Percentiles rank a stretch among this genome's conserved stretches.
Evolutionary conservation across 2,113 vertebrate species (phyloP).

Genomic region (Argyrosomus japonicus): DNA sequence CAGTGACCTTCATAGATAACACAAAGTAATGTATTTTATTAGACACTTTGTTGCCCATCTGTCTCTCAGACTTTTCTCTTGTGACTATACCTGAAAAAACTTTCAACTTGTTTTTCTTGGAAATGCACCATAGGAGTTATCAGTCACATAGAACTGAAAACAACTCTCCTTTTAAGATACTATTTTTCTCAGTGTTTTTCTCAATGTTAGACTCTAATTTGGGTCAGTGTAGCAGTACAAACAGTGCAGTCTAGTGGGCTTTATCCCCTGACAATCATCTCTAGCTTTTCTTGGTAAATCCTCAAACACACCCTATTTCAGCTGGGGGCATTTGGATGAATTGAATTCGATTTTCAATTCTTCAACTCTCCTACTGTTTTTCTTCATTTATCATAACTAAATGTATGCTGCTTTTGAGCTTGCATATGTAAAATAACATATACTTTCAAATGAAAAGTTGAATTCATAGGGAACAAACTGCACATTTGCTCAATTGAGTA

Average conservation of each 20-base stretch:
- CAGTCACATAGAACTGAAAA: not conserved
- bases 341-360: not conserved
- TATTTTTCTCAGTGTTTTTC: not conserved
- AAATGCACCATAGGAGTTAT: constrained; percentile 3
- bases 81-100: not conserved
- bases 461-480: too few species aligned
- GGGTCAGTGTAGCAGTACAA: not conserved
- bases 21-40: not conserved
- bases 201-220: not conserved
- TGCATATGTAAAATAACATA: not conserved
- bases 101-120: not conserved
- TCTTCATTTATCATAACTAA: not conserved
- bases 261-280: not conserved
- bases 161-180: not conserved
- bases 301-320: not conserved
- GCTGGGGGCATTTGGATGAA: not conserved
- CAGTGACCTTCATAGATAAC: constrained; percentile 25
- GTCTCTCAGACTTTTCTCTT: constrained; percentile 7
- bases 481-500: too few species aligned
- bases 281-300: not conserved
- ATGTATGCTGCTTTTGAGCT: not conserved
- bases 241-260: not conserved
- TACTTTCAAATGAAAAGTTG: too few species aligned
- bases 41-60: constrained; percentile 10
- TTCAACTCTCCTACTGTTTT: not conserved